These are phyloP conservation scores for Xanthorhoe spadicearia DNA, from an alignment of 2,888 invertebrate species.

Conservation along the genomic window DNA sequence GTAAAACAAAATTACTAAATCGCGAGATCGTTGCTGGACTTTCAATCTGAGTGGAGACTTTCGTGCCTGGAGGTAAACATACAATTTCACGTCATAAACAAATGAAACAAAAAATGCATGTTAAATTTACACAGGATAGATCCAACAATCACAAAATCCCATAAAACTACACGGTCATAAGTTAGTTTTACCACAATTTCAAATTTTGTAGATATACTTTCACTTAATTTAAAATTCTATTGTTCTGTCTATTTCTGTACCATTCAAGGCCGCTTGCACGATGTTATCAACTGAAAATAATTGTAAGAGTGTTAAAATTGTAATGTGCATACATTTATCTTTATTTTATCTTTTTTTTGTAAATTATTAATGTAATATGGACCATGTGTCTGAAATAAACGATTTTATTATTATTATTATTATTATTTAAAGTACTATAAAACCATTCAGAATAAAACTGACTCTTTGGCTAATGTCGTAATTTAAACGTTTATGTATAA, in stretches of 20 bases:
- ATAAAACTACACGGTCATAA: not conserved
- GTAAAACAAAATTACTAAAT: too few relatives aligned
- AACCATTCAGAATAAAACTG: not conserved
- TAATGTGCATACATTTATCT: not conserved
- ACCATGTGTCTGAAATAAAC: too few relatives aligned
- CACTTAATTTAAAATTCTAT: conserved; percentile 24
- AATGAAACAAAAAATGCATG: not conserved
- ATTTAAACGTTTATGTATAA: not conserved
- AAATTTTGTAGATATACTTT: not conserved
- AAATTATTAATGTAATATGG: too few relatives aligned
- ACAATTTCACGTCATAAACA: too few relatives aligned
- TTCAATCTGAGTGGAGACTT: not conserved
- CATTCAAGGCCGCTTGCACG: conserved; percentile 31
- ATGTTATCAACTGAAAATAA: conserved; percentile 28
- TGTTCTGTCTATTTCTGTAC: conserved; percentile 31
- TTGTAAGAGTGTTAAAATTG: not conserved
- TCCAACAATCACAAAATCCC: not conserved
- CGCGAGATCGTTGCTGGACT: not conserved
- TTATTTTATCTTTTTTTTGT: too few relatives aligned
- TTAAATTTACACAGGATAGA: not conserved
- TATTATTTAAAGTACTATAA: not conserved
- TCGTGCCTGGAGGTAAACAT: not conserved
- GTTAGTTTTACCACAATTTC: not conserved
- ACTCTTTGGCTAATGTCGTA: not conserved
- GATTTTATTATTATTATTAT: too few relatives aligned